Percentiles rank a stretch among this genome's conserved stretches.
Conservation (phyloP, 2,113 vertebrate species). For the Larimichthys crocea region DNA sequence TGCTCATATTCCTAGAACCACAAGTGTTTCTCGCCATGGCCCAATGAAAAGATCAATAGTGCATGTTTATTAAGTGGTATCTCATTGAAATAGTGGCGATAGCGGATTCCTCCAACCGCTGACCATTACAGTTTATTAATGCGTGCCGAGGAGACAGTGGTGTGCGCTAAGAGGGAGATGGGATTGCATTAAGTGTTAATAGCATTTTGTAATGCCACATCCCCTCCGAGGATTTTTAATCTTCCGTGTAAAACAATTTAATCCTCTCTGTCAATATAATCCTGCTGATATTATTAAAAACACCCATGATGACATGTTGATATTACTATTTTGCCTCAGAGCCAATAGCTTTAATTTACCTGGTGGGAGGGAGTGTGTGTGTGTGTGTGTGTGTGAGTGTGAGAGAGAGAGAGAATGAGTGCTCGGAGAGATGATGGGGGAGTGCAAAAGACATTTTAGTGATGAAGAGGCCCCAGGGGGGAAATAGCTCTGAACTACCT, state of each 20-base stretch:
- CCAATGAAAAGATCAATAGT: conserved; percentile 38
- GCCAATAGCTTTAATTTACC: conserved; percentile 72
- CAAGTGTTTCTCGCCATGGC: conserved; percentile 7
- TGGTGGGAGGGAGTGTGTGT: conserved; percentile 52
- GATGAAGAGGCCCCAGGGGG: conserved; percentile 68
- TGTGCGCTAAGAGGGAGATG: conserved; percentile 39
- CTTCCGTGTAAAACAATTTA: conserved; percentile 69
- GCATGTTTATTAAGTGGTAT: conserved; percentile 49
- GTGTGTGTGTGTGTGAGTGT: neutral
- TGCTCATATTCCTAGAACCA: conserved; percentile 18
- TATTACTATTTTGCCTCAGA: conserved; percentile 69
- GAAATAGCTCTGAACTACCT: conserved; percentile 68
- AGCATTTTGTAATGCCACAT: conserved; percentile 50
- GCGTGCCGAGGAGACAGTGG: conserved; percentile 28
- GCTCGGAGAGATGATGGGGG: conserved; percentile 54
- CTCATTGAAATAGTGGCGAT: conserved; percentile 27
- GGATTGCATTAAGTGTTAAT: conserved; percentile 60
- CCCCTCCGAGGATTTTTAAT: conserved; percentile 63
- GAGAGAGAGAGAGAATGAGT: conserved; percentile 43
- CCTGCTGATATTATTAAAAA: conserved; percentile 74
- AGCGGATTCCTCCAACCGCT: conserved; percentile 30
- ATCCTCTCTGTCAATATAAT: conserved; percentile 75
- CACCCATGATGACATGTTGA: conserved; percentile 68
- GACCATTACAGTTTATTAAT: conserved; percentile 47
- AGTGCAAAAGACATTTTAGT: conserved; percentile 66